Evolutionary conservation across 2,113 vertebrate genomes (phyloP).

Genomic region (human (Homo sapiens)): DNA sequence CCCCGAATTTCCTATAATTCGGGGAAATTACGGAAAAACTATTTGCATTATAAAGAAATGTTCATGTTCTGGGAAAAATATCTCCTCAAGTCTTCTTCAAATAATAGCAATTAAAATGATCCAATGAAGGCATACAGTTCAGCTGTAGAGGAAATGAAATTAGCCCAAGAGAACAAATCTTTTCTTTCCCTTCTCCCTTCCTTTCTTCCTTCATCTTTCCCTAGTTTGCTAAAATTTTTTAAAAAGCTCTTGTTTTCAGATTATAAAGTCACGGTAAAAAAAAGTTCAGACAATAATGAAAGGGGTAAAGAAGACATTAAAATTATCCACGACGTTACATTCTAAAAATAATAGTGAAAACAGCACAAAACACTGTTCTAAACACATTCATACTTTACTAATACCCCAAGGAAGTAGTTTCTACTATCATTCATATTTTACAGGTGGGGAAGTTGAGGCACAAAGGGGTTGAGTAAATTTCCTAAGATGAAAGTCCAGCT

Average conservation of each 20-base stretch:
- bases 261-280: neutral
- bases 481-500: neutral
- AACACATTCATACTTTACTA: neutral
- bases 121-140: neutral
- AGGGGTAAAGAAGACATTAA: neutral
- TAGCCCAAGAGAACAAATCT: neutral
- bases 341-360: neutral
- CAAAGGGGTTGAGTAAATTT: neutral
- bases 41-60: constrained; percentile 12
- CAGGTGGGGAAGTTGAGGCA: neutral
- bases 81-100: neutral
- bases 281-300: neutral
- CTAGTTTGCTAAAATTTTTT: neutral
- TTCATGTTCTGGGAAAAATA: neutral
- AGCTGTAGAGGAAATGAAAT: neutral
- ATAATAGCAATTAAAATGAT: constrained; percentile 28
- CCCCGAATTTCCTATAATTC: neutral
- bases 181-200: neutral
- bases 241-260: neutral
- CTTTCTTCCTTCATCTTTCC: neutral
- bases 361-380: neutral
- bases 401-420: neutral
- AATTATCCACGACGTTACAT: neutral
- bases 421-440: neutral
- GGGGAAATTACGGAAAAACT: neutral